Evolutionary conservation across 1,140 invertebrate genomes (phyloP), one percentile per base, ranked within the genome.

Genomic region (Drosophila funebris): DNA sequence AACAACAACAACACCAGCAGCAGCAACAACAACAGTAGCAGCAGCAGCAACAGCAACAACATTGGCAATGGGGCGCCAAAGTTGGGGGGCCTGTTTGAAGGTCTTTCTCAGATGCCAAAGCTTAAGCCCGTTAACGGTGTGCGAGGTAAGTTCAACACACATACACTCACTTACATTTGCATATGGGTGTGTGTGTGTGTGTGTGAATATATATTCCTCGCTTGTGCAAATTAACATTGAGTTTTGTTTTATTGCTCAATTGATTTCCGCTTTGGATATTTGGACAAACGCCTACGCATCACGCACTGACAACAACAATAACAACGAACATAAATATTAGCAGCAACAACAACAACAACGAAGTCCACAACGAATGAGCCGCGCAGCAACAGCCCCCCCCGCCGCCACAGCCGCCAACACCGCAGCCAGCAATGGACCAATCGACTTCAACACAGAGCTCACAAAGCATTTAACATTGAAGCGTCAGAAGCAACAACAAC

Each of bases 11-110:
- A 48, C 36, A 76, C 14, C 39, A 78, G 37, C 58, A 79, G 43
- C 41, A 77, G 37, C 62, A 60, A 83, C 68, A 64, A 75, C 63
- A 53, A 72, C 78, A 29, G 77, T 93, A 62, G 91, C 91, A 33
- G 14, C 27, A 67, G 22, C 44, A 92, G 92, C 16, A 92, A 90
- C 60, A 92, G 72, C 77, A 92, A 72, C 68, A 88, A 31, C 63
- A 72, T 90, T 70, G 92, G 83, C 60, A 92, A 92, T 90, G 92
- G 92, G 44, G 93, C 92, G 50, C 93, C 93, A 61, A 93, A 93
- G 43, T 92, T 97, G 39, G 96, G 95, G 60, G 96, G 96, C 36
- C 92, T 97, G 27, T 97, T 97, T 92, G 95, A 96, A 71, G 96
- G 96, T 41, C 71, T 91, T 56, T 77, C 90, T 53, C 96, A 96